Base-by-base conservation (phyloP, 2,888 invertebrate genomes). In the Drosophila algonquin region DNA sequence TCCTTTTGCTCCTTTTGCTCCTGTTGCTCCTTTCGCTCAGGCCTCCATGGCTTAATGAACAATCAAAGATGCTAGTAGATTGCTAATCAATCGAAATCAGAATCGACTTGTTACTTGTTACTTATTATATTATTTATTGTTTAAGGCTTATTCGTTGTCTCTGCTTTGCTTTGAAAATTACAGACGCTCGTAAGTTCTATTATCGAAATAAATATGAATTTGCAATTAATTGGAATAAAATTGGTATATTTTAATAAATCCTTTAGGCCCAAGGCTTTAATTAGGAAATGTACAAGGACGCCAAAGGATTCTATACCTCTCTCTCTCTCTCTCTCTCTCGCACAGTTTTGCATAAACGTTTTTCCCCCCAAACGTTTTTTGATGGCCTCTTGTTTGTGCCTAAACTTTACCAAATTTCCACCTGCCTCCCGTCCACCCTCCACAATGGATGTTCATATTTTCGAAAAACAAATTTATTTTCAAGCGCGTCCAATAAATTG, bases 401-500 rank as follows among this genome's bases (percentile, higher is more conserved):
- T n/a, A 18, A 47, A 47, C 58, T 30, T n/a, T 3, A 3, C 10
- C 21, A 21, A 10, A 53, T 46, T 16, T n/a, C 18, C 30, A 12
- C 32, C 50, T n/a, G n/a, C 51, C 4, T 3, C 9, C 45, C 16
- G 1, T 12, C 3, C 27, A 16, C 30, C 4, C 50, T 14, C 7
- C 16, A 0, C 7, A 51, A 57, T 74, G 58, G 68, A 68, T 73
- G 73, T 68, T 73, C 76, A 76, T 63, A 70, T 69, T 75, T 70
- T 74, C 60, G 45, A 53, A 59, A 75, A 75, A 68, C 75, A 74
- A 74, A 75, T 74, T 73, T 75, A 73, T 75, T 73, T 73, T 75
- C 75, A 57, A 68, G 73, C 63, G 60, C 65, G 63, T 52, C 71
- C 73, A 78, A 75, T 79, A 80, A 75, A 63, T 76, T 67, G 54